Base-by-base conservation (phyloP, 2,113 vertebrate genomes). In the Cercocebus atys region DNA sequence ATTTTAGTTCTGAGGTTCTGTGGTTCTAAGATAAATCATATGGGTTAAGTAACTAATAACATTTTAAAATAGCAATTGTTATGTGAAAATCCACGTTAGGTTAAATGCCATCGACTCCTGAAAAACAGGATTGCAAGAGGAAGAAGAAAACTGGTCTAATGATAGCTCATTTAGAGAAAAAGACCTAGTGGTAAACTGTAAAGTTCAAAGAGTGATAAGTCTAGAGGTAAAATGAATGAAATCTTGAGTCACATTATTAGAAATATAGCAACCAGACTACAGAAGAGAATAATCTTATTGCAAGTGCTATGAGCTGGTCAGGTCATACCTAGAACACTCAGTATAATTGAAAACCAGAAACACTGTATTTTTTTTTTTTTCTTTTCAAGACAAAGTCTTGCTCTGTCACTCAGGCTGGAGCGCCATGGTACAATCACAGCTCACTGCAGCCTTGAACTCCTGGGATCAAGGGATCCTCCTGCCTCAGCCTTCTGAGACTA, bases 61-160 rank as follows among this genome's bases (percentile, higher is more conserved):
- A 64, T 88, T 89, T 84, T 72, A 84, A 92, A 95, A 72, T 23
- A 81, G 84, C 4, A 88, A 87, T 73, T 80, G 61, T 45, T 70
- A 78, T 64, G 23, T 84, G n/a, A 73, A 93, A 68, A 55, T 75
- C 20, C 40, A 87, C 35, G 25, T 90, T 40, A 40, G 20, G 3
- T 90, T 45, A 79, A 79, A 30, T 40, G 55, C 3, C 35, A 59
- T 75, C 20, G 81, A 47, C 45, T 81, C 57, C 55, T 91, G 50
- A 75, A 91, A 82, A 92, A 70, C 3, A 30, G 47, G 38, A 94
- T 1, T 32, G 47, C 18, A 81, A 75, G 45, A 47, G 45, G 43
- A 83, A 18, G 23, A 79, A 93, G 30, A 38, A 80, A 72, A 96
- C 32, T 55, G n/a, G 27, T 43, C n/a, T 89, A 84, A 83, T 3